These are phyloP conservation scores for Agrochola lota DNA, from an alignment of 2,888 invertebrate genomes.

Conservation along the genomic window DNA sequence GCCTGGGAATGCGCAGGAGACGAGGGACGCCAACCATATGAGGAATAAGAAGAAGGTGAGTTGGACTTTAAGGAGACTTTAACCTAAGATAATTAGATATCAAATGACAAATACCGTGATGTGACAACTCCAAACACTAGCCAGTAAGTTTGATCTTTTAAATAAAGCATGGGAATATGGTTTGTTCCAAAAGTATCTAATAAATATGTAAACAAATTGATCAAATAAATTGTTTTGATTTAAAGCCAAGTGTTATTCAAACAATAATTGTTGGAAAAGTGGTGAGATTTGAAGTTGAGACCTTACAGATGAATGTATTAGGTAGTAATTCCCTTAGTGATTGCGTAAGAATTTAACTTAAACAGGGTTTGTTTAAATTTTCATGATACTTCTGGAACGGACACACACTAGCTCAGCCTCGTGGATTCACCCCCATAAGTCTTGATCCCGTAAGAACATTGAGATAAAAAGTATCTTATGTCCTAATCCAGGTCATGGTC, in stretches of 20 bases:
- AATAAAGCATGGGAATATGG: not conserved
- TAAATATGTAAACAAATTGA: not conserved
- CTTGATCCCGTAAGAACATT: no score
- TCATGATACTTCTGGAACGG: not conserved
- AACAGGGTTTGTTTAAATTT: not conserved
- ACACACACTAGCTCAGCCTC: no score
- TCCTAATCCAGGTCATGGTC: no score
- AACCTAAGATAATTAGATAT: not conserved
- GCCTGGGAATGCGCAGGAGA: conserved; percentile 95
- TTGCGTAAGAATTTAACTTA: not conserved
- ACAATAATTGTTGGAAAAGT: not conserved
- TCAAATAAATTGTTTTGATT: not conserved
- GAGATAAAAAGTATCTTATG: no score
- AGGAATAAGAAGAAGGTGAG: conserved; percentile 95
- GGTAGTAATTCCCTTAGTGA: not conserved
- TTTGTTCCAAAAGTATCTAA: not conserved
- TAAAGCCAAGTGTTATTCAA: not conserved
- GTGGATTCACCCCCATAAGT: no score
- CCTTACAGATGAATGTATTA: not conserved
- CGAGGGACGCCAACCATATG: conserved; percentile 94
- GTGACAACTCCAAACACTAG: not conserved
- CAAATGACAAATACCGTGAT: not conserved
- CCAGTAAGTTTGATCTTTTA: not conserved
- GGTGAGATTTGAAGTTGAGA: not conserved
- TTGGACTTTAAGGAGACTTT: not conserved